phyloP scores from a whole-genome alignment of 2,888 invertebrate genomes.

The Agonopterix subpropinquella region DNA sequence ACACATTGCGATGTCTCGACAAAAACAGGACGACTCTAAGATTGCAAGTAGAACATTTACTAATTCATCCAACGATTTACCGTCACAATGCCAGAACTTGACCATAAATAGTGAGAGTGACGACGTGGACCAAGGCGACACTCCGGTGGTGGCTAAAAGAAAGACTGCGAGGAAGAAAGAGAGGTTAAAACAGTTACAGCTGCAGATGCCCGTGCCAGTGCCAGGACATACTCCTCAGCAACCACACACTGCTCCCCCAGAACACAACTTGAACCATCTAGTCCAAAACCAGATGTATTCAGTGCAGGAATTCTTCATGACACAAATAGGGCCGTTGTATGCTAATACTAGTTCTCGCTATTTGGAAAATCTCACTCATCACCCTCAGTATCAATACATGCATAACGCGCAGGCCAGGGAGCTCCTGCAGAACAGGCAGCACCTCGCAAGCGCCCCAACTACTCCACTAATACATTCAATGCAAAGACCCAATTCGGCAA shows the following conservation, averaged over 20 bases:
- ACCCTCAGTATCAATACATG: slow-evolving; percentile 51
- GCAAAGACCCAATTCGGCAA: slow-evolving; percentile 11
- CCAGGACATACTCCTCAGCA: slow-evolving; percentile 12
- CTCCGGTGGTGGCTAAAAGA: slow-evolving; percentile 24
- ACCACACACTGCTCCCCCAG: slow-evolving; percentile 19
- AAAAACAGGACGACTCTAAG: slow-evolving; percentile 15
- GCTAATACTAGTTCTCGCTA: slow-evolving; percentile 47
- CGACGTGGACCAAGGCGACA: slow-evolving; percentile 20
- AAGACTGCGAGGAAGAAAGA: slow-evolving; percentile 52
- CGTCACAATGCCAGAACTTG: slow-evolving; percentile 25
- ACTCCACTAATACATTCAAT: slow-evolving; percentile 23
- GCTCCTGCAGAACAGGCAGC: slow-evolving; percentile 21
- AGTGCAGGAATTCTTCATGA: slow-evolving; percentile 44
- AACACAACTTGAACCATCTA: slow-evolving; percentile 10
- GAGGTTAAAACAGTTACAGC: slow-evolving; percentile 35
- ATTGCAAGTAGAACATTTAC: slow-evolving; percentile 10
- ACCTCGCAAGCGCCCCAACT: slow-evolving; percentile 32
- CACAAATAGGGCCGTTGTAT: slow-evolving; percentile 45
- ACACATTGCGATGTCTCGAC: slow-evolving; percentile 12
- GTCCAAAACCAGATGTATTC: slow-evolving; percentile 23
- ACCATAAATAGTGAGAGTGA: slow-evolving; percentile 26
- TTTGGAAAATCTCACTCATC: slow-evolving; percentile 52
- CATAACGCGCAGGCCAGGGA: slow-evolving; percentile 28
- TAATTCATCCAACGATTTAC: slow-evolving; percentile 20
- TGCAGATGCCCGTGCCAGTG: slow-evolving; percentile 30